Evolutionary conservation across 2,113 vertebrate species (phyloP).

Genomic region (Galbula dea): DNA sequence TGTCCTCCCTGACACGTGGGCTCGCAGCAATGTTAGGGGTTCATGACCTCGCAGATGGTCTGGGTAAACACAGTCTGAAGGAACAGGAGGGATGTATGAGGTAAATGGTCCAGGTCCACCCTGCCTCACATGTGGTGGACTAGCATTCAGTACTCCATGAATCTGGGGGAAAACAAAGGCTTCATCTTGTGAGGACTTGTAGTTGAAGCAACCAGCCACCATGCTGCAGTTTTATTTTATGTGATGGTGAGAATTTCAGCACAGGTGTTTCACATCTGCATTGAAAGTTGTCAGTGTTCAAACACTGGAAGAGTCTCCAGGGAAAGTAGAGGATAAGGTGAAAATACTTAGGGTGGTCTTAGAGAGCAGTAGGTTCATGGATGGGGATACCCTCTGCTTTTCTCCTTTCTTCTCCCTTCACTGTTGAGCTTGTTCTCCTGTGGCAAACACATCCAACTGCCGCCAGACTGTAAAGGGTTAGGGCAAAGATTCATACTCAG

Average conservation of each 20-base stretch:
- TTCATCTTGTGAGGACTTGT: rapidly evolving
- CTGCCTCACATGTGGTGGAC: not conserved
- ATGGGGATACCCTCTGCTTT: not conserved
- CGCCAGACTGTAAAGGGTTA: too few species aligned
- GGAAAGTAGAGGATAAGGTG: not conserved
- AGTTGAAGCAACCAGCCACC: not conserved
- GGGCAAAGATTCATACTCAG: not conserved
- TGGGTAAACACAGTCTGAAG: not conserved
- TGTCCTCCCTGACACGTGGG: not conserved
- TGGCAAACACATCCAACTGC: not conserved
- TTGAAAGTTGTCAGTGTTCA: not conserved
- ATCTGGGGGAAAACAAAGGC: not conserved
- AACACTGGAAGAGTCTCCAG: not conserved
- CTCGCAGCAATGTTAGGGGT: not conserved
- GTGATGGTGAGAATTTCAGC: not conserved
- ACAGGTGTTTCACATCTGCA: not conserved
- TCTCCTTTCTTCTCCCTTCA: not conserved
- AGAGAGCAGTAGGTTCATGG: not conserved
- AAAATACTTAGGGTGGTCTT: not conserved
- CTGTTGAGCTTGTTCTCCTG: not conserved
- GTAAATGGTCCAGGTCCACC: not conserved
- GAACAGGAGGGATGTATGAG: not conserved
- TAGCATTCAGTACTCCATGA: rapidly evolving
- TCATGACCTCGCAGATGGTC: not conserved
- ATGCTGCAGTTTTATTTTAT: rapidly evolving